Evolutionary conservation across 2,113 vertebrate species (phyloP).

Genomic region (Galemys pyrenaicus): DNA sequence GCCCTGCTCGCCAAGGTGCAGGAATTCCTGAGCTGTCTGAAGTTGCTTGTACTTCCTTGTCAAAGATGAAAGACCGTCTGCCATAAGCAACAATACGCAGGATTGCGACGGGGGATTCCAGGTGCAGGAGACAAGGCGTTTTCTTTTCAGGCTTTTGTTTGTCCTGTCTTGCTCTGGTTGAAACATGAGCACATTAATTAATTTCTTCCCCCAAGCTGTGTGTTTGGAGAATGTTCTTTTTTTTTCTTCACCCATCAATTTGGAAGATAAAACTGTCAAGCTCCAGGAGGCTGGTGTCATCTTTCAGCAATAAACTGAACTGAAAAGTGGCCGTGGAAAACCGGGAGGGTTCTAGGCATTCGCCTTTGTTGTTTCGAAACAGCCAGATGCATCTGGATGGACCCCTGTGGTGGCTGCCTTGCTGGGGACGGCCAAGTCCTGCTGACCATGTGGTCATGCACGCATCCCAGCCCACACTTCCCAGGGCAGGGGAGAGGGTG

Average conservation of each 20-base stretch:
- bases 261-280: conserved; percentile 62
- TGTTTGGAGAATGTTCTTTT: conserved; percentile 57
- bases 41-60: conserved; percentile 13
- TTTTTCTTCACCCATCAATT: background rate
- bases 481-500: background rate
- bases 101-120: conserved; percentile 8
- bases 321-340: background rate
- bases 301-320: background rate
- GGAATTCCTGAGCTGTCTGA: conserved; percentile 30
- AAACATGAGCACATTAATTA: conserved; percentile 67
- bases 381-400: background rate
- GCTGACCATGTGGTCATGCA: background rate
- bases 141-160: conserved; percentile 62
- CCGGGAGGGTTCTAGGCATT: background rate
- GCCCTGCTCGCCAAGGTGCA: background rate
- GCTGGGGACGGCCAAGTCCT: background rate
- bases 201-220: conserved; percentile 69
- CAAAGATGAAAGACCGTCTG: conserved; percentile 42
- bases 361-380: background rate
- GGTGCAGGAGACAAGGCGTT: conserved; percentile 41
- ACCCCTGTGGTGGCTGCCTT: background rate
- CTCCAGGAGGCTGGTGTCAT: background rate
- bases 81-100: conserved; percentile 35
- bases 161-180: conserved; percentile 57
- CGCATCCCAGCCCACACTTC: fast-evolving